These are phyloP conservation scores for Maconellicoccus hirsutus DNA, from an alignment of 1,140 invertebrate species.

Conservation along the genomic window DNA sequence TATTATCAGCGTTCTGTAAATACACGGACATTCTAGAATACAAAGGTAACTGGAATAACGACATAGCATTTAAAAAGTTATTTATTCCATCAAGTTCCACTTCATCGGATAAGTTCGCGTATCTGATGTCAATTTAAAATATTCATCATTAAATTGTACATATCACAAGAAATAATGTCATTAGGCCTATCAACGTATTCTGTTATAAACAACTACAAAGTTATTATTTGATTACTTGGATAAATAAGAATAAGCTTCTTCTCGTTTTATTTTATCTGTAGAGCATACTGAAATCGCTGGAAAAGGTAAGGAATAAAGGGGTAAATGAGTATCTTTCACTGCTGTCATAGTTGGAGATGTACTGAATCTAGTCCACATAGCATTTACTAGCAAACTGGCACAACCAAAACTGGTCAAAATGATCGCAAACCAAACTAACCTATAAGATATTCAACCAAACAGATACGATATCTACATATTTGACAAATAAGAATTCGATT, in stretches of 20 bases:
- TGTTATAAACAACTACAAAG: neutral
- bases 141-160: neutral
- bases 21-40: slow-evolving; percentile 28
- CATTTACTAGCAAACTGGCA: slow-evolving; percentile 27
- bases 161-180: neutral
- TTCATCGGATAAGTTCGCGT: slow-evolving; percentile 21
- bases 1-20: slow-evolving; percentile 21
- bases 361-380: slow-evolving; percentile 29
- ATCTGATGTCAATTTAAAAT: slow-evolving; percentile 19
- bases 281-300: slow-evolving; percentile 33
- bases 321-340: slow-evolving; percentile 32
- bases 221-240: slow-evolving; percentile 25
- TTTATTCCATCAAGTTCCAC: slow-evolving; percentile 11
- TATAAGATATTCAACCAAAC: slow-evolving; percentile 19
- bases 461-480: neutral
- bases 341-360: slow-evolving; percentile 29
- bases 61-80: slow-evolving; percentile 27
- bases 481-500: neutral
- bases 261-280: slow-evolving; percentile 30
- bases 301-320: slow-evolving; percentile 31
- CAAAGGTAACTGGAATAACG: slow-evolving; percentile 30
- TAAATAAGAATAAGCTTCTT: slow-evolving; percentile 29
- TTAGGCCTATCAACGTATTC: neutral
- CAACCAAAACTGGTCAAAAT: slow-evolving; percentile 29
- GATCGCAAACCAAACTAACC: slow-evolving; percentile 27